Evolutionary conservation across 1,140 invertebrate genomes (phyloP).

Genomic region (Melanaphis sacchari): DNA sequence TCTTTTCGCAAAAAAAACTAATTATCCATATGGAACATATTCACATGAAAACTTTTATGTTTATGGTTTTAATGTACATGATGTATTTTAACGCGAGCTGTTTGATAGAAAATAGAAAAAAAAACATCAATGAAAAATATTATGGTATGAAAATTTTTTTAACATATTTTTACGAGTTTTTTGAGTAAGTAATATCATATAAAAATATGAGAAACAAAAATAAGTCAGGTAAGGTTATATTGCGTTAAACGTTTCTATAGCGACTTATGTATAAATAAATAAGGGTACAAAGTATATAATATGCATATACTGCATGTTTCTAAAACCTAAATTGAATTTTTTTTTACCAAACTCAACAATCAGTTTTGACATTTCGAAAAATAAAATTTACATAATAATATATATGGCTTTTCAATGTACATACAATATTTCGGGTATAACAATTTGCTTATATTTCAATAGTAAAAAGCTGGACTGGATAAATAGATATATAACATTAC

Average conservation of each 20-base stretch:
- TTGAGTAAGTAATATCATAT: neutral
- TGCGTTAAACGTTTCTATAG: conserved; percentile 12
- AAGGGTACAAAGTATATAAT: conserved; percentile 8
- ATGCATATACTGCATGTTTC: neutral
- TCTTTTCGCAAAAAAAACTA: no score
- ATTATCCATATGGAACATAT: no score
- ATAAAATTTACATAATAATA: neutral
- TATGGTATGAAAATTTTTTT: neutral
- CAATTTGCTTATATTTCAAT: neutral
- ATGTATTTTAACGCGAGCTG: neutral
- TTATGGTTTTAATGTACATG: neutral
- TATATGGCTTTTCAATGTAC: neutral
- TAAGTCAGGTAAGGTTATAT: neutral
- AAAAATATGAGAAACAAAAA: conserved; percentile 9
- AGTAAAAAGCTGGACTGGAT: neutral
- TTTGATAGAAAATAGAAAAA: neutral
- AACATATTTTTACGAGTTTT: neutral
- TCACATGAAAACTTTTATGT: neutral
- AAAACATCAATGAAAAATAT: conserved; percentile 16
- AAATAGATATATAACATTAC: neutral
- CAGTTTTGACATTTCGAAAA: neutral
- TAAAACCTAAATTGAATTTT: neutral
- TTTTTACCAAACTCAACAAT: neutral
- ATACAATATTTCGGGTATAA: neutral
- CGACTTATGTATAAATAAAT: neutral